Conservation (phyloP, 1,140 invertebrate genomes). For the Euwallacea fornicatus region DNA sequence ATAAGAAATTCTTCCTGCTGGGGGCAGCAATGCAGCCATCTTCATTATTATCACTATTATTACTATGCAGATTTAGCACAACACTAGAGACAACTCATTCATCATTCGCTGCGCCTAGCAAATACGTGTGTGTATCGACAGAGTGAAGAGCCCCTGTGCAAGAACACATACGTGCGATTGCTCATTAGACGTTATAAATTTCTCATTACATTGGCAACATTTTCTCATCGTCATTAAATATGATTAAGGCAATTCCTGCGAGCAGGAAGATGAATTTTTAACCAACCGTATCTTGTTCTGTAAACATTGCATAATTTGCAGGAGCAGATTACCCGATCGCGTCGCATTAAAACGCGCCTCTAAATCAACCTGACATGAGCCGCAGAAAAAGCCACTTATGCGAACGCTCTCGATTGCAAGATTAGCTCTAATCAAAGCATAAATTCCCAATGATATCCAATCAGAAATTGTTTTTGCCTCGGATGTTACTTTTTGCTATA, state of each 20-base stretch:
- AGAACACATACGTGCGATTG: too few species aligned
- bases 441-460: constrained; percentile 8
- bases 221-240: too few species aligned
- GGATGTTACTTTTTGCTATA: background rate
- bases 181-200: too few species aligned
- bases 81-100: background rate
- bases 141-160: too few species aligned
- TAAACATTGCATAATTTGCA: background rate
- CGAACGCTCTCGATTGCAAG: constrained; percentile 4
- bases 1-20: constrained; percentile 16
- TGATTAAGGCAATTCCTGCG: background rate
- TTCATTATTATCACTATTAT: constrained; percentile 1
- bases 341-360: constrained; percentile 2
- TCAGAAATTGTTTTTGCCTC: constrained; percentile 4
- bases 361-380: background rate
- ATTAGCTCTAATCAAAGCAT: constrained; percentile 5
- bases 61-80: background rate
- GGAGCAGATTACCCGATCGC: background rate
- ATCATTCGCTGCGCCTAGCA: too few species aligned
- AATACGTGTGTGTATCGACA: too few species aligned
- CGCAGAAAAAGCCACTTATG: background rate
- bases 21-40: background rate
- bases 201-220: too few species aligned
- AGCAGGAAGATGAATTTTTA: background rate
- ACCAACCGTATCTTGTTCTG: background rate